Conservation (phyloP, 2,888 invertebrate species). For the Drymonia ruficornis region DNA sequence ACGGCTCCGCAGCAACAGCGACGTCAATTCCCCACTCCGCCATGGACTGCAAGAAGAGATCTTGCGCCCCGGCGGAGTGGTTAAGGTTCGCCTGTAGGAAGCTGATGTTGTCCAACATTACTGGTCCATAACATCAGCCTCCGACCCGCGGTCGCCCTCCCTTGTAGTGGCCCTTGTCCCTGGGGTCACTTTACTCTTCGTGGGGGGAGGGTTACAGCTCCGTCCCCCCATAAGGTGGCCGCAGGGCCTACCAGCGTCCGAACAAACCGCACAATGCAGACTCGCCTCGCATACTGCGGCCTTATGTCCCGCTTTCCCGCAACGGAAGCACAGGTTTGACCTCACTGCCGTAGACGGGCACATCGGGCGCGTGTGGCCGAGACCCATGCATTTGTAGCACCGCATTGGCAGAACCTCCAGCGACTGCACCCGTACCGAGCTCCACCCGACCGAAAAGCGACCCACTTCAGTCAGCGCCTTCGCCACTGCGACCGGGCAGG, state of each 20-base stretch:
- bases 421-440: background rate
- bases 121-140: background rate
- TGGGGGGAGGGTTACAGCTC: background rate
- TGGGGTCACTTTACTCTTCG: background rate
- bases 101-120: background rate
- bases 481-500: background rate
- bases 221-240: background rate
- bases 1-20: background rate
- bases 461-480: background rate
- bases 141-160: too few relatives aligned
- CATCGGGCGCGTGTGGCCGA: background rate
- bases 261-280: background rate
- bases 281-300: background rate
- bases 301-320: background rate
- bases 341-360: background rate
- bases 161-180: too few relatives aligned
- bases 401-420: background rate
- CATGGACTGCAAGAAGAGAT: too few relatives aligned
- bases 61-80: too few relatives aligned
- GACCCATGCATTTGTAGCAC: background rate
- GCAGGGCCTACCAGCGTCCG: background rate
- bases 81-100: too few relatives aligned
- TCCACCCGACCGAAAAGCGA: background rate
- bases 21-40: background rate
- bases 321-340: background rate